Conservation (phyloP, 2,113 vertebrate genomes). For the Pristiophorus japonicus region DNA sequence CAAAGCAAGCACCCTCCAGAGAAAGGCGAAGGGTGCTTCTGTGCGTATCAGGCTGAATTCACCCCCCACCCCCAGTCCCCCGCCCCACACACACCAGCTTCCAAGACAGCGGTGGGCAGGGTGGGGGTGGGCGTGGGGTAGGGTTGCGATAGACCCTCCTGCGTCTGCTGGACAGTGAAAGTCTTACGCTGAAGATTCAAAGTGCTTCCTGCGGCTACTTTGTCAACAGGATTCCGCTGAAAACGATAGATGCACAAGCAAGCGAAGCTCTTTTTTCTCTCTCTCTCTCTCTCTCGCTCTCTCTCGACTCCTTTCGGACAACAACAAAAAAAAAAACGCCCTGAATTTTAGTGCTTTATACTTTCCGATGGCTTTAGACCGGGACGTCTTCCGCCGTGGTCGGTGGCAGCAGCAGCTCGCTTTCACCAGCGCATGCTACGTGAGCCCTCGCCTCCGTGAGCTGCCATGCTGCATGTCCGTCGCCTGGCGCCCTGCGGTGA, state of each 20-base stretch:
- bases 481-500: too few species aligned
- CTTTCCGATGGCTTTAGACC: background rate
- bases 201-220: background rate
- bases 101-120: background rate
- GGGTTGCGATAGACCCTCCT: too few species aligned
- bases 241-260: background rate
- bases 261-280: background rate
- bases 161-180: background rate
- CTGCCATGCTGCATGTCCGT: background rate
- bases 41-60: background rate
- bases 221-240: background rate
- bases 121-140: too few species aligned
- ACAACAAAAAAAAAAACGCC: background rate
- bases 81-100: too few species aligned
- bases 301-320: too few species aligned
- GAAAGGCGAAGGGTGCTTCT: too few species aligned
- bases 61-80: accelerated
- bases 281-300: too few species aligned
- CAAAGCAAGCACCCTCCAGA: too few species aligned
- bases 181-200: background rate
- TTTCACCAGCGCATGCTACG: background rate
- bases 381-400: background rate
- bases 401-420: background rate
- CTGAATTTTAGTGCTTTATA: background rate
- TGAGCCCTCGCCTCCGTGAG: background rate